Base-by-base conservation (phyloP, 2,888 invertebrate genomes). In the Rosalia funebris region DNA sequence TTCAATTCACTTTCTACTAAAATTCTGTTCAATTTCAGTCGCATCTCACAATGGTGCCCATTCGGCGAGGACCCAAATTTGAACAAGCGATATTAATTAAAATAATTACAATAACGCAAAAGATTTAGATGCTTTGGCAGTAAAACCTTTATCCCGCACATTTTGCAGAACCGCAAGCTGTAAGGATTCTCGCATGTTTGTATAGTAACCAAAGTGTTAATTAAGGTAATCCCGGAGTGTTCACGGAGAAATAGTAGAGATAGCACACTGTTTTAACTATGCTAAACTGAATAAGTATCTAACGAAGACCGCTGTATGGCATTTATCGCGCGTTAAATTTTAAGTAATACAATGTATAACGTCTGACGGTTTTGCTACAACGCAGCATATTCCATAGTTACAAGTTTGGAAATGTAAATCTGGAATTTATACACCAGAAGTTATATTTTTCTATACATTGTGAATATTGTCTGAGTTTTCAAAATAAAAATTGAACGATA, bases 141-240 rank as follows among this genome's bases (percentile, higher is more conserved):
- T 37, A 37, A 48, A 17, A 48, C 37, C 48, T 11, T 19, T 36
- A 15, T 36, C 5, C 37, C 37, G 14, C 36, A 48, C 48, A 19
- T 37, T 48, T 36, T 48, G 37, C 48, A 36, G n/a, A 48, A 48
- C 36, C 48, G 10, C 48, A 48, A 37, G 19, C 34, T 48, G 17
- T 48, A 36, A 44, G 25, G n/a, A 16, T 25, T 19, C 48, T 7
- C 14, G 19, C 36, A 36, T 48, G 48, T 48, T 48, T 48, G 19
- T 19, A 36, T 14, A 20, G 48, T 15, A 36, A 48, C 36, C 48
- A n/a, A 37, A 36, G 36, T 36, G 48, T 37, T 48, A 37, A 48
- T 48, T 36, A 48, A 48, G 48, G 48, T 36, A 48, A 48, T 48
- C 12, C 19, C 11, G 36, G 37, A 48, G 36, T 36, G 16, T 16